A percentile compares a stretch with the other conserved stretches of the same genome.
Evolutionary conservation across 1,140 invertebrate species (phyloP).

Genomic region (Cydia splendana): DNA sequence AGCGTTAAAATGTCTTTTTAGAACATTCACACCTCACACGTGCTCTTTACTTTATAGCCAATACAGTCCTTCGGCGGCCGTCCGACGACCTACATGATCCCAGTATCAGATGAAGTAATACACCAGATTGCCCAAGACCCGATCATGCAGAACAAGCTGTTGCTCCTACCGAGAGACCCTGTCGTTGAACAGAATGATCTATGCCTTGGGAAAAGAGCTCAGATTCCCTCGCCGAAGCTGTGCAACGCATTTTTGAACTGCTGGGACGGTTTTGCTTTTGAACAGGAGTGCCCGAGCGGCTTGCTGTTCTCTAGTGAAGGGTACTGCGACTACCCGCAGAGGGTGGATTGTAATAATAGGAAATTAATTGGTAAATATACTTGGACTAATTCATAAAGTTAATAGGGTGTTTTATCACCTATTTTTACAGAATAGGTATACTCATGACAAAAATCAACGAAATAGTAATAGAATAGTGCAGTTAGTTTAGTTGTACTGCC

Average conservation of each 20-base stretch:
- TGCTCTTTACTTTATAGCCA: background rate
- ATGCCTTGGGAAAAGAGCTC: conserved; percentile 75
- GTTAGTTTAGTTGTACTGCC: no score
- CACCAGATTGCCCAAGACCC: conserved; percentile 64
- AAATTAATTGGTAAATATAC: conserved; percentile 60
- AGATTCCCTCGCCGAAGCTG: conserved; percentile 81
- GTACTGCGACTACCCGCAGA: conserved; percentile 83
- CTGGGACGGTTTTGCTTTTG: conserved; percentile 84
- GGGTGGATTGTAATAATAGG: conserved; percentile 82
- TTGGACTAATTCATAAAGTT: background rate
- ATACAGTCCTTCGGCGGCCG: conserved; percentile 40
- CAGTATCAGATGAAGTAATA: conserved; percentile 65
- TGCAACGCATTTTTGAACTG: conserved; percentile 86
- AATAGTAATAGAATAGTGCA: no score
- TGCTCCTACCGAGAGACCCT: conserved; percentile 53
- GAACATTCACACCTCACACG: no score
- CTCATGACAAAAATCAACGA: no score
- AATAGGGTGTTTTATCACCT: background rate
- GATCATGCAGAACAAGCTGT: conserved; percentile 63
- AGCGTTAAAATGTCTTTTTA: no score
- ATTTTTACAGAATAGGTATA: no score
- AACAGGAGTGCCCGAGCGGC: conserved; percentile 83
- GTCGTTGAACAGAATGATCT: conserved; percentile 54
- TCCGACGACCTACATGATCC: conserved; percentile 62
- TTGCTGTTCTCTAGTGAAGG: conserved; percentile 82